Base-by-base conservation (phyloP, 2,113 vertebrate species). In the Cyanoderma ruficeps region DNA sequence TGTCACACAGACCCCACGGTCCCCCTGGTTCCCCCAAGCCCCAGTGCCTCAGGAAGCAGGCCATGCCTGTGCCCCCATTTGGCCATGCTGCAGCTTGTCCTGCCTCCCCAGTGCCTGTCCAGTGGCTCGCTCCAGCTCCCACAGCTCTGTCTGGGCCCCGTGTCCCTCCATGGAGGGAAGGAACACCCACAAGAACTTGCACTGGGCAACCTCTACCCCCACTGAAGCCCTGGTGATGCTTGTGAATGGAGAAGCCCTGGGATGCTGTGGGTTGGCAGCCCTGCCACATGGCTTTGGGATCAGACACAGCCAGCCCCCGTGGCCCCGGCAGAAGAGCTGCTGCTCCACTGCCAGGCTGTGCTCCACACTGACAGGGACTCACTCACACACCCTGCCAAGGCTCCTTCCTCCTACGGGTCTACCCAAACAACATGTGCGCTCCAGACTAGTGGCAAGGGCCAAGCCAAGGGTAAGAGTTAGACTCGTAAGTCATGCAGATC, bases 361-460 rank as follows among this genome's bases (percentile, higher is more conserved):
- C 57, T n/a, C 53, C 30, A 12, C 11, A 28, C 27, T 53, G 0
- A 14, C 82, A 49, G 61, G 17, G 31, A 35, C 74, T 24, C 3
- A 7, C 28, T 23, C 7, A 20, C 42, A 46, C n/a, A 31, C 5
- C 89, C 87, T 89, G 93, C 87, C 89, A 92, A 6, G 0, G 6
- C 83, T 71, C 55, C 15, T 87, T 64, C 87, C 76, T 91, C 65
- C 94, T 24, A 2, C 20, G 10, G 50, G 23, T 61, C 25, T 46
- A 87, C 87, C 94, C 96, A 85, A 89, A 95, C 90, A 92, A 83
- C 87, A 89, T 44, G 46, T 80, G 91, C 1, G 1, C 57, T 88
- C 81, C 95, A 96, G 84, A 91, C 91, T 8, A 24, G 81, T 49
- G 89, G 89, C 89, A 87, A 91, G 91, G 91, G 91, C 94, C 91